A percentile compares a stretch with the other conserved stretches of the same genome.
These are phyloP conservation scores for Oreochromis aureus DNA, from an alignment of 2,113 vertebrate genomes.

Conservation along the genomic window DNA sequence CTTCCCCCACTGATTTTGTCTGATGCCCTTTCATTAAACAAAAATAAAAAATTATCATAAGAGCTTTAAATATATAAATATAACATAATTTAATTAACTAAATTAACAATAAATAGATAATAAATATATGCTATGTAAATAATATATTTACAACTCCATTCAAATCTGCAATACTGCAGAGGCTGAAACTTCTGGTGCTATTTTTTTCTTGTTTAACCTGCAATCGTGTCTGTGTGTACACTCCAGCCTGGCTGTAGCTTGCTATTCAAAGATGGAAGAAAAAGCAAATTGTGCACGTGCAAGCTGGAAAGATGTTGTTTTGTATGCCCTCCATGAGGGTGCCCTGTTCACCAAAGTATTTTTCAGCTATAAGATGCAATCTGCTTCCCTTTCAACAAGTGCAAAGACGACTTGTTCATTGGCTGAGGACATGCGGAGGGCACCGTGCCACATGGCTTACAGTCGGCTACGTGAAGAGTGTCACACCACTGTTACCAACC, in stretches of 20 bases:
- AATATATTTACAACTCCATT: background rate
- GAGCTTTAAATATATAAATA: background rate
- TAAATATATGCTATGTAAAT: background rate
- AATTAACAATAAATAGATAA: background rate
- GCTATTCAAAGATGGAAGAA: background rate
- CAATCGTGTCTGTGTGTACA: background rate
- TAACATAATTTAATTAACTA: background rate
- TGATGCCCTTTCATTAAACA: background rate
- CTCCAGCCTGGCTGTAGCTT: background rate
- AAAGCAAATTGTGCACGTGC: background rate
- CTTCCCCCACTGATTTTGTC: background rate
- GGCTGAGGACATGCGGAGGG: slow-evolving; percentile 28
- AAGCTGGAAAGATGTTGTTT: background rate
- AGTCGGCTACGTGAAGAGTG: slow-evolving; percentile 30
- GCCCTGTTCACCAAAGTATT: background rate
- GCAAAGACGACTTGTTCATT: slow-evolving; percentile 18
- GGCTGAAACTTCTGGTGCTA: background rate
- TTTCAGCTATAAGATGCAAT: slow-evolving; percentile 11
- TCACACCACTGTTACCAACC: slow-evolving; percentile 25
- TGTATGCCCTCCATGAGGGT: background rate
- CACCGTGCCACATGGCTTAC: slow-evolving; percentile 41
- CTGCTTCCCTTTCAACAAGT: slow-evolving; percentile 46
- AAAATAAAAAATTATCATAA: background rate
- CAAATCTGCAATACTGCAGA: background rate
- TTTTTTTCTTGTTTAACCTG: background rate